phyloP scores from a whole-genome alignment of 2,113 vertebrate genomes.

The Sinosuthora webbiana region DNA sequence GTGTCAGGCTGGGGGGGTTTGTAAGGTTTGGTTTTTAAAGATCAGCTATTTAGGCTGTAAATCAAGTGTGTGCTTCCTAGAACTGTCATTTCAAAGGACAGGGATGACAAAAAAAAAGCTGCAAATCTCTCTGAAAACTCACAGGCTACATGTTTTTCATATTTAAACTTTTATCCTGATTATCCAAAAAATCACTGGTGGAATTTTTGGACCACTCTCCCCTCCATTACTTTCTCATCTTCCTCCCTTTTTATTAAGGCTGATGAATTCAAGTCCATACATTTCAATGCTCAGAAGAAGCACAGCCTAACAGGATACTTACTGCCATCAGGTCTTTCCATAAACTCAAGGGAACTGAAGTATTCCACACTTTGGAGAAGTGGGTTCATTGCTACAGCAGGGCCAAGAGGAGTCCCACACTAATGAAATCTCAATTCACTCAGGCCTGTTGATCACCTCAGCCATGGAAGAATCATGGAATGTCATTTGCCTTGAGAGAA shows the following conservation, averaged over 20 bases:
- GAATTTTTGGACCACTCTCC: not conserved
- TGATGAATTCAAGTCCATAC: not conserved
- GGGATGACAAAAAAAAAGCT: not conserved
- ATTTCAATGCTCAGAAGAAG: not conserved
- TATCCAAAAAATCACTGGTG: not conserved
- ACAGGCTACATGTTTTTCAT: not conserved
- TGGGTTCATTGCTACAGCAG: accelerated
- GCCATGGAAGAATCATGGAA: not conserved
- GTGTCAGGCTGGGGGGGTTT: accelerated
- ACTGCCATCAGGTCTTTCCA: not conserved
- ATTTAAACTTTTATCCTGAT: not conserved
- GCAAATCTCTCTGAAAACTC: not conserved
- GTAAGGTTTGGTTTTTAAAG: not conserved
- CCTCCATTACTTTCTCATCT: accelerated
- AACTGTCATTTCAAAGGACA: not conserved
- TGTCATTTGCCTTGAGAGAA: not conserved
- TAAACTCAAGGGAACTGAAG: not conserved
- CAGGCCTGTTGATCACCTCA: not conserved
- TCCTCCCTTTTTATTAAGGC: not conserved
- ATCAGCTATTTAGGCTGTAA: not conserved
- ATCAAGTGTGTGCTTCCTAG: not conserved
- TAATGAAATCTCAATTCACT: not conserved
- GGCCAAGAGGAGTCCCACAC: not conserved
- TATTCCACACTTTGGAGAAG: not conserved
- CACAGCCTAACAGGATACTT: accelerated